A percentile compares a stretch with the other conserved stretches of the same genome.
These are phyloP conservation scores for Drosophila vallismaia DNA, from an alignment of 2,888 invertebrate genomes.

Conservation along the genomic window DNA sequence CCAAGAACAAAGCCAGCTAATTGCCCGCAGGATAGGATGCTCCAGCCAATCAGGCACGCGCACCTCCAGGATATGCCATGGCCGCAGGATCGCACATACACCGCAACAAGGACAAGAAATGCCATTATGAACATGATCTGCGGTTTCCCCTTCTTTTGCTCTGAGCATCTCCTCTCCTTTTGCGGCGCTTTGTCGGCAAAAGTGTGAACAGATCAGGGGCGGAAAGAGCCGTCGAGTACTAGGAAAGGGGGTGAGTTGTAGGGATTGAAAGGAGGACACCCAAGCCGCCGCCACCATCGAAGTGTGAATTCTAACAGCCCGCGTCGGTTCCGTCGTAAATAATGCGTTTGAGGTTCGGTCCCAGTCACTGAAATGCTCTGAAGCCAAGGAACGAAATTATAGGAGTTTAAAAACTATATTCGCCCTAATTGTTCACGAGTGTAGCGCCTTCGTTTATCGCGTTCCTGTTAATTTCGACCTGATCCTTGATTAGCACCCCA, in stretches of 20 bases:
- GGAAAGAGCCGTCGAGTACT: conserved; percentile 20
- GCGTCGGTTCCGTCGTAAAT: conserved; percentile 64
- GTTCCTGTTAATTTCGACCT: conserved; percentile 71
- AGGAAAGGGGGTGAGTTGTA: conserved; percentile 1
- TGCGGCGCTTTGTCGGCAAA: conserved; percentile 75
- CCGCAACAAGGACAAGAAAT: conserved; percentile 58
- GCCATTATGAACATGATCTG: conserved; percentile 77
- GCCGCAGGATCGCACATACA: conserved; percentile 54
- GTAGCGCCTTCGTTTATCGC: conserved; percentile 68
- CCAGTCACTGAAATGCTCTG: conserved; percentile 68
- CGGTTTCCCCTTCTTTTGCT: conserved; percentile 55
- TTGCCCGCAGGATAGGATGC: conserved; percentile 1
- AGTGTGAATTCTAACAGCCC: conserved; percentile 79
- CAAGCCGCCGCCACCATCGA: conserved; percentile 59
- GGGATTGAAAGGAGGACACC: conserved; percentile 59
- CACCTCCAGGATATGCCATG: conserved; percentile 49
- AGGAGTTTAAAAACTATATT: too few species aligned
- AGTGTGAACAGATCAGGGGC: conserved; percentile 41
- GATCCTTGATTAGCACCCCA: conserved; percentile 70
- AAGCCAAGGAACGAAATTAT: conserved; percentile 18
- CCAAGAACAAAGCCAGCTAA: conserved; percentile 32
- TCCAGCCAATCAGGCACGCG: conserved; percentile 65
- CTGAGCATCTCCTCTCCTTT: conserved; percentile 17
- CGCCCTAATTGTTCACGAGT: conserved; percentile 55
- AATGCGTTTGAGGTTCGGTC: conserved; percentile 59